A percentile compares a stretch with the other conserved stretches of the same genome.
Conservation (phyloP, 2,113 vertebrate genomes). For the Malurus alboscapulatus region DNA sequence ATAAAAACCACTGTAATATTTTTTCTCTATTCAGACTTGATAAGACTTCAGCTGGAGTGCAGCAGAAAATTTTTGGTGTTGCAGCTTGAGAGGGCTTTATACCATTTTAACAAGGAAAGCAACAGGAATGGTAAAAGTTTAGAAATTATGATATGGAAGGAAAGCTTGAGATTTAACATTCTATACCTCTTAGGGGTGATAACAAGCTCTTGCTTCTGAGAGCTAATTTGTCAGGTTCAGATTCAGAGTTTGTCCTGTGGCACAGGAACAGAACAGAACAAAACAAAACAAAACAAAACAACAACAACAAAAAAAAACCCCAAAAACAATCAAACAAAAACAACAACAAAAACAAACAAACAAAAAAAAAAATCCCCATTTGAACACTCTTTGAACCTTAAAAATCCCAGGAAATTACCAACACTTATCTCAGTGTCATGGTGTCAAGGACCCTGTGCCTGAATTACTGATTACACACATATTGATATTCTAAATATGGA, state of each 20-base stretch:
- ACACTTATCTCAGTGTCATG: fast-evolving
- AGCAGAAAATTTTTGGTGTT: neutral
- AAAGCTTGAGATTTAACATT: neutral
- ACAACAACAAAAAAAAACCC: no score
- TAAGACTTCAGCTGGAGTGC: neutral
- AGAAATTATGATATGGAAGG: neutral
- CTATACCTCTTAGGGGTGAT: neutral
- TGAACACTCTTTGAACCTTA: neutral
- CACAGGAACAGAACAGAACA: neutral
- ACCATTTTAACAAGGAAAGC: neutral
- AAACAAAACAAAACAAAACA: no score
- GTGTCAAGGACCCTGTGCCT: neutral
- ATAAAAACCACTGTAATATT: neutral
- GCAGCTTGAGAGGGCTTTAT: neutral
- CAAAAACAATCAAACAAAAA: no score
- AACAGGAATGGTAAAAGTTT: neutral
- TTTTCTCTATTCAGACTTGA: neutral
- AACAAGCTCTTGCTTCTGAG: neutral
- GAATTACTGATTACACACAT: neutral
- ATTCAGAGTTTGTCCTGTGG: neutral
- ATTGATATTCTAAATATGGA: neutral
- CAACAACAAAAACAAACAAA: no score
- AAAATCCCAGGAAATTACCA: neutral
- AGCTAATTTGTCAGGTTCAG: neutral
- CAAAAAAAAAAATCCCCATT: neutral